phyloP scores from a whole-genome alignment of 2,113 vertebrate species.

The Sinocyclocheilus maitianheensis region DNA sequence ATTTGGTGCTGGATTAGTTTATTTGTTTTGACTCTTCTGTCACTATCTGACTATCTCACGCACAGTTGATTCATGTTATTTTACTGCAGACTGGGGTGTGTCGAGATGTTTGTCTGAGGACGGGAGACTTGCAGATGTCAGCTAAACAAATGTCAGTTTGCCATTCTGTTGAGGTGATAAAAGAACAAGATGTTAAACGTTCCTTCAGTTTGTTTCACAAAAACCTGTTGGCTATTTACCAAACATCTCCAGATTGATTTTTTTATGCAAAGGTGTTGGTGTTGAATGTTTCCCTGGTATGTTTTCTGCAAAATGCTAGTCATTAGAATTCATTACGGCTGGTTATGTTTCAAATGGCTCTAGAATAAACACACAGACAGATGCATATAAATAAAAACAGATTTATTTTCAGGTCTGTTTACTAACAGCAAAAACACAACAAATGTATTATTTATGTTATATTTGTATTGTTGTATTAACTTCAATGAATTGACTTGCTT shows the following conservation, averaged over 20 bases:
- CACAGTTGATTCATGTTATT: background rate
- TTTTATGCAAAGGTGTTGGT: background rate
- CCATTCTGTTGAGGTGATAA: background rate
- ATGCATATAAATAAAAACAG: background rate
- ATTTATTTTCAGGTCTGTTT: background rate
- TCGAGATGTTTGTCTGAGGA: background rate
- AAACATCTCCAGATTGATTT: too few species aligned
- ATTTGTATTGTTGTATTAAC: too few species aligned
- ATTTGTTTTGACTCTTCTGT: slow-evolving; percentile 36
- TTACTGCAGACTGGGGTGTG: slow-evolving; percentile 8
- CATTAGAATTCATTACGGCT: background rate
- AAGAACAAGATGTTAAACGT: background rate
- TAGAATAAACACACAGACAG: background rate
- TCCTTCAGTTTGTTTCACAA: background rate
- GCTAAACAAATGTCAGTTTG: background rate
- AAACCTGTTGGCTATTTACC: background rate
- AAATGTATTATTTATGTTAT: background rate
- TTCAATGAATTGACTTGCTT: too few species aligned
- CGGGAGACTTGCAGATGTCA: background rate
- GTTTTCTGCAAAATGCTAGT: background rate
- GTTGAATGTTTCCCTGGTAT: background rate
- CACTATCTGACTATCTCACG: background rate
- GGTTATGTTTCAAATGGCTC: background rate
- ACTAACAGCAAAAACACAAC: background rate
- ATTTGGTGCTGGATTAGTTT: slow-evolving; percentile 6